Evolutionary conservation across 2,797 vertebrate genomes (phyloP), one percentile per base, ranked within the genome.

Genomic region (Lacerta bilineata): DNA sequence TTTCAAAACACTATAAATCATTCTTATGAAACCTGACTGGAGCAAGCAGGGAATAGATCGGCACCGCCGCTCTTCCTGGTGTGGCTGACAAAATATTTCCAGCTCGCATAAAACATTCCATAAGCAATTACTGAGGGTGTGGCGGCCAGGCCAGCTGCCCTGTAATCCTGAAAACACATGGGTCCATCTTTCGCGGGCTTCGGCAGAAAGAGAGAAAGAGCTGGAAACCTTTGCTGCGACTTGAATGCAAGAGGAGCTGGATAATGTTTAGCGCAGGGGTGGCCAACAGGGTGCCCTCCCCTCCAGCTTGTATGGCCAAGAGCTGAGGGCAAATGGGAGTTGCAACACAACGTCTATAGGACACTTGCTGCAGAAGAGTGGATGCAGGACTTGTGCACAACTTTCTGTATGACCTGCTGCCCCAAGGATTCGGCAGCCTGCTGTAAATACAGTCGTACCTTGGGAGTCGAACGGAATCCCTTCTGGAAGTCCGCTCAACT

Each of bases 51-150:
- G 84, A 85, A 90, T 90, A 83, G 75, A 94, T 90, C 93, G 93
- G 88, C 90, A 90, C 88, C 89, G 90, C 88, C 71, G 4, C 88
- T 92, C 92, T 91, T 88, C 83, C 71, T 92, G 93, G 86, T 85
- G 88, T 0, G 2, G 89, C 92, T 94, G 88, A 91, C 92, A 94
- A 46, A 87, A 93, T 25, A 75, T 91, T 94, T 92, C 91, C 77
- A 88, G 93, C 90, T 91, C 93, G 94, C 18, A 82, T 90, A 94
- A 95, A 96, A 96, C 95, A 95, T 97, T 96, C 95, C 96, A 96
- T 88, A 92, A 92, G 93, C 93, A 94, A 93, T 92, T 90, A 90
- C 0, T 3, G 71, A 93, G 95, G 95, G 96, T 95, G 96, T 93
- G 95, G 95, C 90, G 90, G 91, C 91, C 90, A 64, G 41, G 92